Evolutionary conservation across 2,113 vertebrate species (phyloP), one percentile per base, ranked within the genome.

Genomic region (Pogonocichla stellata): DNA sequence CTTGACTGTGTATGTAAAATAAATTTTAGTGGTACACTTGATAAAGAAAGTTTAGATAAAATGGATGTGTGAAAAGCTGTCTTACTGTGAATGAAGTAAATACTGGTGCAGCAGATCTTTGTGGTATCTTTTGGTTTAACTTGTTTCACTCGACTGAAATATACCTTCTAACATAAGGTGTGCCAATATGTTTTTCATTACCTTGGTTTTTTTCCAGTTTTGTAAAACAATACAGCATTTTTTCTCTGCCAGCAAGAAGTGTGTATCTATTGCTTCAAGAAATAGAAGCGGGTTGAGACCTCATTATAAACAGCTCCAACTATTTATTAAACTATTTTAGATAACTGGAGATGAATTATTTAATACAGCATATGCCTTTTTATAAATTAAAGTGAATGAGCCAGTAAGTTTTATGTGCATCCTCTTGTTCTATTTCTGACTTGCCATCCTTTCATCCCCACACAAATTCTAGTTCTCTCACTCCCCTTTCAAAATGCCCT

Each of bases 401-500:
- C 12, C 12, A 45, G 0, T 67, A 48, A 53, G 12, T 77, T 36
- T 88, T 70, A 25, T 1, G 9, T 4, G 1, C 28, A 65, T 73
- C 34, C 57, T 64, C 80, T 60, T 74, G 14, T 57, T 81, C 69
- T 78, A 13, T 85, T 88, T 82, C 40, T 90, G 13, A 47, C 42
- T 86, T 40, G 24, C 10, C 14, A 28, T 67, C 72, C 47, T 58
- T 88, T 67, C 34, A 81, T 61, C 18, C 9, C 16, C 10, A 24
- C 38, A 42, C 25, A 66, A 58, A 78, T 84, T 22, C 42, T 40
- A n/a, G 24, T 60, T 84, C 50, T 81, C 53, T 79, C 31, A 13
- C 51, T 92, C 31, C 38, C 40, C 50, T 92, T 95, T 82, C 73
- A 81, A 87, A 95, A 56, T 85, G 81, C 45, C 81, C 54, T 95